phyloP scores from a whole-genome alignment of 1,140 invertebrate species.

The Maniola jurtina region DNA sequence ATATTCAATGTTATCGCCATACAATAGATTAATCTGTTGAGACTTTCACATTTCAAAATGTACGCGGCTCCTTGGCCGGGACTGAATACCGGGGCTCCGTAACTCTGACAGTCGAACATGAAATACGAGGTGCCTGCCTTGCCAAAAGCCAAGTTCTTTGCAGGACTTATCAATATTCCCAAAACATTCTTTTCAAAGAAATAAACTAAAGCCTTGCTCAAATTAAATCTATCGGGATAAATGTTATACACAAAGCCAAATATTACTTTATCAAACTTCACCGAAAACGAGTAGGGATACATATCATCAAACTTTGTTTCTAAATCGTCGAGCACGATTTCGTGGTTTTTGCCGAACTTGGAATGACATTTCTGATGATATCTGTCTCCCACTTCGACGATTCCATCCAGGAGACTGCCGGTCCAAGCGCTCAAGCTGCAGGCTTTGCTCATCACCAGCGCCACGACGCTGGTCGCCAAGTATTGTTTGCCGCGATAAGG shows the following conservation, averaged over 20 bases:
- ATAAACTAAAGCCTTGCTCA: conserved; percentile 80
- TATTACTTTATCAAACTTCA: conserved; percentile 78
- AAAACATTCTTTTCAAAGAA: conserved; percentile 79
- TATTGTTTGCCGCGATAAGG: conserved; percentile 78
- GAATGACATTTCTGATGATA: conserved; percentile 72
- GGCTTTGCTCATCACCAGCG: conserved; percentile 78
- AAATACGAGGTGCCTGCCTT: conserved; percentile 79
- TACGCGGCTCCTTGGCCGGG: conserved; percentile 79
- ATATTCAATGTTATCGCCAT: conserved; percentile 79
- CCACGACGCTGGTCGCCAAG: conserved; percentile 77
- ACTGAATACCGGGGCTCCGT: conserved; percentile 80
- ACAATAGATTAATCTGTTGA: conserved; percentile 81
- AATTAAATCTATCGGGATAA: conserved; percentile 79
- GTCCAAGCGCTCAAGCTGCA: conserved; percentile 81
- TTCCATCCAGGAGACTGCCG: conserved; percentile 79
- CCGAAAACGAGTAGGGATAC: conserved; percentile 79
- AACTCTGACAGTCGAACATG: conserved; percentile 82
- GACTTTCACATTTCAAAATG: conserved; percentile 79
- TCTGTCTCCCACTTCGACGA: conserved; percentile 77
- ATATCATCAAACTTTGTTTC: conserved; percentile 79
- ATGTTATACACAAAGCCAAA: conserved; percentile 81
- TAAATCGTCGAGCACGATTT: conserved; percentile 75
- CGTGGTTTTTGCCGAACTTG: conserved; percentile 66
- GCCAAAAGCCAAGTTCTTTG: conserved; percentile 80
- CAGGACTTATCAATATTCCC: conserved; percentile 78